Conservation (phyloP, 1,140 invertebrate species). For the Micrasema minimum region DNA sequence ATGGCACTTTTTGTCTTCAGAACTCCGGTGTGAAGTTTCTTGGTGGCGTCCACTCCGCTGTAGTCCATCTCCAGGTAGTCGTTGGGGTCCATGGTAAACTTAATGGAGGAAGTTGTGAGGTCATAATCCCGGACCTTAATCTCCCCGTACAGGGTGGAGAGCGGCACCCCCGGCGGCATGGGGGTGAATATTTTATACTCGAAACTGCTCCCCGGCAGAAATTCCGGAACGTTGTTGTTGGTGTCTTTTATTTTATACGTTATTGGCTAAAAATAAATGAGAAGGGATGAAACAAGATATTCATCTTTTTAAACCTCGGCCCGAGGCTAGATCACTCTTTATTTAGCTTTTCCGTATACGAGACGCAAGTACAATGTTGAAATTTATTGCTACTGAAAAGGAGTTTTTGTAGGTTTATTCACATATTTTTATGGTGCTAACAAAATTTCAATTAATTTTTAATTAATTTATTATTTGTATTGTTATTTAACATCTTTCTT, state of each 20-base stretch:
- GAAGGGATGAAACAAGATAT: neutral
- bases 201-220: constrained; percentile 9
- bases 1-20: constrained; percentile 38
- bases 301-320: too few relatives aligned
- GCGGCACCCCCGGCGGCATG: constrained; percentile 10
- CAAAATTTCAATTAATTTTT: too few relatives aligned
- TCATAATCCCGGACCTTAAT: constrained; percentile 42
- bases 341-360: too few relatives aligned
- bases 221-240: constrained; percentile 44
- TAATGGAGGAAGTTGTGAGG: constrained; percentile 38
- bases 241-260: constrained; percentile 41
- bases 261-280: neutral
- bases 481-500: too few relatives aligned
- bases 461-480: too few relatives aligned
- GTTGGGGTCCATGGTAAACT: constrained; percentile 31
- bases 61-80: constrained; percentile 38
- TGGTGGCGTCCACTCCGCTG: constrained; percentile 5
- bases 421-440: too few relatives aligned
- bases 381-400: too few relatives aligned
- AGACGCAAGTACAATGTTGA: too few relatives aligned
- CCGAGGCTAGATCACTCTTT: neutral
- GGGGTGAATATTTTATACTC: constrained; percentile 42
- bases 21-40: constrained; percentile 25
- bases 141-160: constrained; percentile 22
- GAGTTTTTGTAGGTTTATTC: too few relatives aligned